phyloP scores from a whole-genome alignment of 1,140 invertebrate genomes.

The Delia radicum region DNA sequence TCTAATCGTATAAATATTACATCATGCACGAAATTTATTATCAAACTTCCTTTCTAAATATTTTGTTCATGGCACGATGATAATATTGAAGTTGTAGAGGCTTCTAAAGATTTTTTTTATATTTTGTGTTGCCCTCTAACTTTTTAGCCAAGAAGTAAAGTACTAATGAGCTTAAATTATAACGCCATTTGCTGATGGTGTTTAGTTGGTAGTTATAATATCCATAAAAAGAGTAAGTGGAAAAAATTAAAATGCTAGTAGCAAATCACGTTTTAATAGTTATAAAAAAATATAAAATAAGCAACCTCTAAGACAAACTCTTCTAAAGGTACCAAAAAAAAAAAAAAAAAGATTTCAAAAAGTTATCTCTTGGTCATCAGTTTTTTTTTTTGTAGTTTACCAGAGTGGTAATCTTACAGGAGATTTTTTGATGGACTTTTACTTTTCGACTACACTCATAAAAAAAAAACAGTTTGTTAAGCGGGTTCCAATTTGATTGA shows the following conservation, averaged over 20 bases:
- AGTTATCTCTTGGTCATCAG: slow-evolving; percentile 18
- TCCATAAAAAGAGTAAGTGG: background rate
- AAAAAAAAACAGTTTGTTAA: background rate
- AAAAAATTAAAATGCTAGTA: slow-evolving; percentile 18
- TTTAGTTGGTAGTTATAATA: background rate
- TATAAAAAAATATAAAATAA: background rate
- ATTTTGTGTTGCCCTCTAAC: background rate
- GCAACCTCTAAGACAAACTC: too few species aligned
- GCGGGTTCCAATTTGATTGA: too few species aligned
- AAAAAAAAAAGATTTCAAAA: background rate
- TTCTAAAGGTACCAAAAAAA: background rate
- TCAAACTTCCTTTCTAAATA: background rate
- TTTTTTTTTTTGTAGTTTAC: too few species aligned
- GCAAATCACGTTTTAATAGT: slow-evolving; percentile 16
- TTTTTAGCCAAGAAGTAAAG: slow-evolving; percentile 15
- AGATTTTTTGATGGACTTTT: slow-evolving; percentile 18
- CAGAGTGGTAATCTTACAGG: too few species aligned
- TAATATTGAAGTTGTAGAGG: background rate
- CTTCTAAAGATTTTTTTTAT: background rate
- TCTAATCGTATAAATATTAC: background rate
- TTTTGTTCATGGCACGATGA: background rate
- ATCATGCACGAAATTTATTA: background rate
- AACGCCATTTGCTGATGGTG: slow-evolving; percentile 19
- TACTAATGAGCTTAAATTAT: slow-evolving; percentile 23
- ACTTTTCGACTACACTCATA: background rate